Base-by-base conservation (phyloP, 2,888 invertebrate genomes). In the Cryptophagus acutangulus region DNA sequence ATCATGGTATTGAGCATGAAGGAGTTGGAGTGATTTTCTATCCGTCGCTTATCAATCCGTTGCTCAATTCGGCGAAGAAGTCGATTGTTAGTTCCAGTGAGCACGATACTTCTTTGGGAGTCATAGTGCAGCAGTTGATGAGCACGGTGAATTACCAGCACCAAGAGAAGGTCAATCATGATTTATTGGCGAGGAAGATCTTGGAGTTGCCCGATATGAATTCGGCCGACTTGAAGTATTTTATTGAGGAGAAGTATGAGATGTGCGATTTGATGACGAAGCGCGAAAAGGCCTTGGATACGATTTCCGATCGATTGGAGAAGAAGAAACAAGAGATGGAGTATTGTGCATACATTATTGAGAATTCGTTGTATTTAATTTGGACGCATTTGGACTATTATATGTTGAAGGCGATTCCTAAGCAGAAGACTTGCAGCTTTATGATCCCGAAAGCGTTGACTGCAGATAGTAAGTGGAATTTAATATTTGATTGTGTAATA, bases 381-480 rank as follows among this genome's bases (percentile, higher is more conserved):
- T 87, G 87, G 87, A 77, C 81, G 36, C 87, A 86, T 67, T 67
- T 86, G 36, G 80, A 85, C 54, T 81, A 80, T 59, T 83, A 82
- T 59, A 78, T 84, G 69, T 69, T 80, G 38, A 74, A 78, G 50
- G 75, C 80, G 0, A 74, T 79, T 37, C 74, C 78, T 12, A 65
- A 62, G 49, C 58, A 60, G 9, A 62, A 59, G 36, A 61, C n/a
- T n/a, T n/a, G n/a, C n/a, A n/a, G n/a, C n/a, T n/a, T n/a, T n/a
- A n/a, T n/a, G n/a, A 43, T 49, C 14, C 36, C 43, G 14, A 61
- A 55, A 10, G 46, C 48, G 13, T 47, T 59, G 10, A 61, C 48
- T 38, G 38, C 55, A 17, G 61, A 66, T 40, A 47, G 68, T 67
- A 55, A 61, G 65, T 60, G 35, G n/a, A 17, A 18, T 38, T 29